Base-by-base conservation (phyloP, 2,113 vertebrate genomes). In the Nerophis ophidion region DNA sequence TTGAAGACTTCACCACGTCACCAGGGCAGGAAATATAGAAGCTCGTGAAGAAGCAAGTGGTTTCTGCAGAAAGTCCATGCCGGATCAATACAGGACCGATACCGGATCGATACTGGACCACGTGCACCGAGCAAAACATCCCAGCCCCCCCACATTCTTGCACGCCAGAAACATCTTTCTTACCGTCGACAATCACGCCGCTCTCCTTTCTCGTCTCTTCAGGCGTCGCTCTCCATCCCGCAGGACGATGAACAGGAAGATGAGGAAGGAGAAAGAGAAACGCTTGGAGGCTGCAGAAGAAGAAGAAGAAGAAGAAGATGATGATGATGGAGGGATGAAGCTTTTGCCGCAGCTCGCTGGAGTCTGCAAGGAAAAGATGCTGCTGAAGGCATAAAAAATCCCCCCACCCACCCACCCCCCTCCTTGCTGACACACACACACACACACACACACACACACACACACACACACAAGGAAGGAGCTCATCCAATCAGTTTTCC, bases 301-400 rank as follows among this genome's bases (percentile, higher is more conserved):
- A 15, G 7, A 38, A 56, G 54, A 56, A 13, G 40, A 6, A 38
- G 36, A 6, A 7, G 36, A 38, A 6, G 36, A 44, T 11, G 54
- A 42, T 26, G 26, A 26, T 26, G 26, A 26, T 26, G 26, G 26
- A 26, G 26, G 12, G 54, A 44, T 19, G 54, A 19, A 11, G 54
- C 36, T 19, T 40, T n/a, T 56, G 54, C 38, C 36, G 54, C 54
- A 42, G 54, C 38, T 56, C 53, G 53, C 34, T 40, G 35, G 36
- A 56, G 33, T 56, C 53, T 56, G 53, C 36, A 40, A 56, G 42
- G 54, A 56, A 56, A 56, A 11, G 40, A 44, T 54, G 52, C 52
- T 54, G 52, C 52, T 54, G 1, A 34, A 54, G 52, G 52, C 52
- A 54, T 54, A 26, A 26, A 26, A 26, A 26, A 2, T 26, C 26